Conservation (phyloP, 2,888 invertebrate species). For the Synanthedon andrenaeformis region DNA sequence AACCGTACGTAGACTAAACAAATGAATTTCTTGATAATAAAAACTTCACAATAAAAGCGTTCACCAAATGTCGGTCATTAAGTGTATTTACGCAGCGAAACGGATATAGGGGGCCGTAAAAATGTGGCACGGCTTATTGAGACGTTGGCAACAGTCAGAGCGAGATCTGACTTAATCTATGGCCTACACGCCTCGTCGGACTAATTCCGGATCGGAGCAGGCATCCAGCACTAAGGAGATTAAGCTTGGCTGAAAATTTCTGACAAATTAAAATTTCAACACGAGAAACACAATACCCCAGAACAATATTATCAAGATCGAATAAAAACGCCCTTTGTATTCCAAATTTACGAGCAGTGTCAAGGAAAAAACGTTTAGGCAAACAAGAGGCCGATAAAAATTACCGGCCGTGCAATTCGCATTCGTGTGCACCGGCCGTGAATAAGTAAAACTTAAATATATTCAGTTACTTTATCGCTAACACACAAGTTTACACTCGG, state of each 20-base stretch:
- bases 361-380: constrained; percentile 47
- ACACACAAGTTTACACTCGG: constrained; percentile 52
- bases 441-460: constrained; percentile 46
- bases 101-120: constrained; percentile 64
- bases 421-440: constrained; percentile 38
- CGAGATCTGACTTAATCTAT: constrained; percentile 48
- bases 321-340: constrained; percentile 46
- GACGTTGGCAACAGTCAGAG: constrained; percentile 53
- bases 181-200: constrained; percentile 32
- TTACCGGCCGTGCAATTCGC: constrained; percentile 31
- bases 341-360: constrained; percentile 37
- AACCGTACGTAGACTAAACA: constrained; percentile 68
- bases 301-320: constrained; percentile 48
- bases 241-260: constrained; percentile 32
- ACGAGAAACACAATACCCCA: constrained; percentile 26
- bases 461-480: constrained; percentile 51
- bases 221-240: constrained; percentile 26
- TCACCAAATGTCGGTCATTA: constrained; percentile 68
- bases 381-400: constrained; percentile 44
- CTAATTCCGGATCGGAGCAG: constrained; percentile 34
- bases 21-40: constrained; percentile 67
- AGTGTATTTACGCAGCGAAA: constrained; percentile 66
- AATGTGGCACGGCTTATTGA: constrained; percentile 63
- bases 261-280: constrained; percentile 49
- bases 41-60: constrained; percentile 68